phyloP scores from a whole-genome alignment of 2,797 vertebrate species.

The Sternarchorhynchus goeldii region DNA sequence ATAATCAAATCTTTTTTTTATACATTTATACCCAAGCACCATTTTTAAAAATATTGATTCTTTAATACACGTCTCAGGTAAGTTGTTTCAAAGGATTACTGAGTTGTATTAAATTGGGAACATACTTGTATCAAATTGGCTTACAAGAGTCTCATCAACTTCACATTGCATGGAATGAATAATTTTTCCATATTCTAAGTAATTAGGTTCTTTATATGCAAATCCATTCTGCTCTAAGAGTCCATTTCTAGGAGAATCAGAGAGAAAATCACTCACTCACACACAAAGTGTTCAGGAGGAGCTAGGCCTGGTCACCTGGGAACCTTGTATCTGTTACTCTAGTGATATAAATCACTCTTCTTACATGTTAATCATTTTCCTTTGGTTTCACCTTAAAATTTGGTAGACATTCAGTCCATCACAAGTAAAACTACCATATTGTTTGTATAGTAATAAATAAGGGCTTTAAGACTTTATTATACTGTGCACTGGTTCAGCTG shows the following conservation, averaged over 20 bases:
- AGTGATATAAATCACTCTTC: slow-evolving; percentile 4
- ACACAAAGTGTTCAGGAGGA: slow-evolving; percentile 15
- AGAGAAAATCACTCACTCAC: background rate
- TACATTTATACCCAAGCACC: too few relatives aligned
- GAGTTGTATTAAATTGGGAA: background rate
- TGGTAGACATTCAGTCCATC: too few relatives aligned
- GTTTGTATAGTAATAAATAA: too few relatives aligned
- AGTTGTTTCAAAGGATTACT: slow-evolving; percentile 17
- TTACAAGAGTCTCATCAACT: slow-evolving; percentile 41
- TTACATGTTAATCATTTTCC: slow-evolving; percentile 19
- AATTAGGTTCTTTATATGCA: slow-evolving; percentile 45
- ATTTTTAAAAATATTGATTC: background rate
- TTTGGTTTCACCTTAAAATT: background rate
- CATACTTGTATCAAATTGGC: slow-evolving; percentile 17
- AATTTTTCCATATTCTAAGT: slow-evolving; percentile 23
- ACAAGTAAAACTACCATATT: too few relatives aligned
- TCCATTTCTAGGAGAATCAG: slow-evolving; percentile 24
- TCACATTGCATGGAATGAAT: slow-evolving; percentile 7
- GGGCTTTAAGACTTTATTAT: too few relatives aligned
- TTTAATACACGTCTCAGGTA: slow-evolving; percentile 11
- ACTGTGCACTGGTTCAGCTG: too few relatives aligned
- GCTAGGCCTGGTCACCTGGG: slow-evolving; percentile 13
- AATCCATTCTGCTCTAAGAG: slow-evolving; percentile 38
- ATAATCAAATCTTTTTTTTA: too few relatives aligned
- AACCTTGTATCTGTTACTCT: background rate